phyloP scores from a whole-genome alignment of 2,113 vertebrate species.

The Antennarius striatus region DNA sequence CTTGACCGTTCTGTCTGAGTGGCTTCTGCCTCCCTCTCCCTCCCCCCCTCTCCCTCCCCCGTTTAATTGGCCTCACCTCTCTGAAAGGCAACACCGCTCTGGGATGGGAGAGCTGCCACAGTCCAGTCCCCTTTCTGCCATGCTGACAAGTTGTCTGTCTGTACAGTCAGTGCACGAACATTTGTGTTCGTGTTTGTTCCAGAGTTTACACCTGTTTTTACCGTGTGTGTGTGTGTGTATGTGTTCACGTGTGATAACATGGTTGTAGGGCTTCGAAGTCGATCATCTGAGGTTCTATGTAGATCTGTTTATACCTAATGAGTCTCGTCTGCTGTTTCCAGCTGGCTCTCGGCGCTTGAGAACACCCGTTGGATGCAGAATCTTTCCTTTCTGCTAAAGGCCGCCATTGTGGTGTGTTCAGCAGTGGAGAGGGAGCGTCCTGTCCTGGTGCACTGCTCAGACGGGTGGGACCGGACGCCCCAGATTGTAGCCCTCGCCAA shows the following conservation, averaged over 20 bases:
- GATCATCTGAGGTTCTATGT: background rate
- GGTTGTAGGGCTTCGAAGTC: background rate
- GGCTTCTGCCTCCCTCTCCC: conserved; percentile 1
- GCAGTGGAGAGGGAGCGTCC: conserved; percentile 93
- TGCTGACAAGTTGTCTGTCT: conserved; percentile 47
- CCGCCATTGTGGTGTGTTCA: conserved; percentile 90
- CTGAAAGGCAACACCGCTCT: conserved; percentile 37
- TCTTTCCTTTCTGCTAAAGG: conserved; percentile 96
- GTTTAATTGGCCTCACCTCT: conserved; percentile 19
- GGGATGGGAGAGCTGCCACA: conserved; percentile 34
- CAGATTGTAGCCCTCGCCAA: conserved; percentile 96
- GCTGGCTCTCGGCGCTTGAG: conserved; percentile 96
- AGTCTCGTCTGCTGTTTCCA: conserved; percentile 50
- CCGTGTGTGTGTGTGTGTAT: too few relatives aligned
- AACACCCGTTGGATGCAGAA: conserved; percentile 99
- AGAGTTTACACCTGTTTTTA: conserved; percentile 1
- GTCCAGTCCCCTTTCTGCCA: conserved; percentile 32
- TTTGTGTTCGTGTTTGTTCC: background rate
- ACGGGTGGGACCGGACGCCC: conserved; percentile 96
- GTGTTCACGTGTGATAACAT: too few relatives aligned
- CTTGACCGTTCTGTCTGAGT: conserved; percentile 56
- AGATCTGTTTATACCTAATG: conserved; percentile 12
- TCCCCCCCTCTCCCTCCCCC: background rate
- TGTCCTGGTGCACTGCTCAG: conserved; percentile 95
- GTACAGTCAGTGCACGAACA: conserved; percentile 11